phyloP scores from a whole-genome alignment of 2,888 invertebrate genomes.

The Ametastegia equiseti region DNA sequence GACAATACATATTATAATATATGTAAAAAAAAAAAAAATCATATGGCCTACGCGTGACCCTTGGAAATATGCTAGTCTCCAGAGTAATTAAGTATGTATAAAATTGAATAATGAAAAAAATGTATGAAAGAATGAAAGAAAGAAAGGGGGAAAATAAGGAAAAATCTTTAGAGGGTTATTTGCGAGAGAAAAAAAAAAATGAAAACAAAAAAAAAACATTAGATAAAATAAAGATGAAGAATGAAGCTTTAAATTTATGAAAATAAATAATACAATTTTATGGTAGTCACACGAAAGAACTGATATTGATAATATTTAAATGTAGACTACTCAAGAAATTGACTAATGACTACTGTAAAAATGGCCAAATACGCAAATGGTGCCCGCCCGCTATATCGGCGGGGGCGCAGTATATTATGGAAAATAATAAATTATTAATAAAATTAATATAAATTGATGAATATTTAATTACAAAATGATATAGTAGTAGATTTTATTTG shows the following conservation, averaged over 20 bases:
- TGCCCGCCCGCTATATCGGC: constrained; percentile 66
- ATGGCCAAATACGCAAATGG: constrained; percentile 74
- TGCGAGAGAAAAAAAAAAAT: constrained; percentile 50
- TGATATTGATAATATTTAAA: constrained; percentile 78
- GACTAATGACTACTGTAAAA: constrained; percentile 74
- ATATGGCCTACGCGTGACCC: constrained; percentile 16
- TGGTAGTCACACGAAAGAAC: constrained; percentile 77
- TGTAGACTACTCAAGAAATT: constrained; percentile 69
- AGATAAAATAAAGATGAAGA: constrained; percentile 65
- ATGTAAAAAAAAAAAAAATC: too few relatives aligned
- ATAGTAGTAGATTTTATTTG: constrained; percentile 73
- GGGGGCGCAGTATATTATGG: constrained; percentile 70
- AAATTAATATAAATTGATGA: constrained; percentile 75
- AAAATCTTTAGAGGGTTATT: constrained; percentile 54
- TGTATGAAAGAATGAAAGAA: background rate
- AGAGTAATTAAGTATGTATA: constrained; percentile 2
- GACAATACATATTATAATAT: too few relatives aligned
- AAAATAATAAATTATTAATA: constrained; percentile 76
- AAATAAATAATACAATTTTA: constrained; percentile 71
- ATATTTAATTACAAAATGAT: constrained; percentile 75
- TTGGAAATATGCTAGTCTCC: constrained; percentile 28
- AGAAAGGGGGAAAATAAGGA: background rate
- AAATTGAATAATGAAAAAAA: constrained; percentile 13
- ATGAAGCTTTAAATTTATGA: constrained; percentile 74
- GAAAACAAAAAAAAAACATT: constrained; percentile 55